Conservation (phyloP, 23 tunicate species). For the Oikopleura dioica region DNA sequence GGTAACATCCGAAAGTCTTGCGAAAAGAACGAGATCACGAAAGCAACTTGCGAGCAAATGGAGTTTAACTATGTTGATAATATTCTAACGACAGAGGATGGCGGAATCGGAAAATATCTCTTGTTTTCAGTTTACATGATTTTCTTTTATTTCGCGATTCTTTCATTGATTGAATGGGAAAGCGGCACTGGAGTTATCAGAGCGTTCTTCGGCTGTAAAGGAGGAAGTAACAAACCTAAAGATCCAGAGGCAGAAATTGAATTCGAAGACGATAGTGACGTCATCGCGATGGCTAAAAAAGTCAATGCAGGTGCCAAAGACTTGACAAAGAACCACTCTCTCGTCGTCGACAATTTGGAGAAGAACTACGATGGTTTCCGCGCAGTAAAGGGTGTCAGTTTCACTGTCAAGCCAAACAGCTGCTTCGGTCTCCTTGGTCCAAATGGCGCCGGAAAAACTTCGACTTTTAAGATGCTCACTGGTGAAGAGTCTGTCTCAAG, state of each 20-base stretch:
- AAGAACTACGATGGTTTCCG: slow-evolving; percentile 23
- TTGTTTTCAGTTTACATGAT: not conserved
- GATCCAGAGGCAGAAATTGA: not conserved
- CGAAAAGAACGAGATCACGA: too few relatives aligned
- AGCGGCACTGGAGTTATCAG: not conserved
- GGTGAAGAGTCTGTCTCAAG: slow-evolving; percentile 39
- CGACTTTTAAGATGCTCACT: slow-evolving; percentile 87
- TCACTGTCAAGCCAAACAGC: slow-evolving; percentile 48
- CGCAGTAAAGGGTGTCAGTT: slow-evolving; percentile 8
- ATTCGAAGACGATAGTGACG: not conserved
- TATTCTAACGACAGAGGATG: not conserved
- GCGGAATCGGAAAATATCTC: slow-evolving; percentile 2
- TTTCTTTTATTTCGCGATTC: not conserved
- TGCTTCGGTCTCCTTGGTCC: slow-evolving; percentile 88
- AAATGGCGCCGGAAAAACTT: slow-evolving; percentile 97
- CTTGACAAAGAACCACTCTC: not conserved
- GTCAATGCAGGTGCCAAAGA: not conserved
- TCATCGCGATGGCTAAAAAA: not conserved
- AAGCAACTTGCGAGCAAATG: too few relatives aligned
- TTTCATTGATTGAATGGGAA: not conserved
- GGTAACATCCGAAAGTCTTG: too few relatives aligned
- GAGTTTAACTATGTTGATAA: not conserved
- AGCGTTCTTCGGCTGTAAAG: not conserved
- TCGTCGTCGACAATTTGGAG: slow-evolving; percentile 24
- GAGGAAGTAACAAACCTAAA: not conserved